Percentiles rank a stretch among this genome's conserved stretches.
Conservation (phyloP, 2,888 invertebrate species). For the Dasypolia templi region DNA sequence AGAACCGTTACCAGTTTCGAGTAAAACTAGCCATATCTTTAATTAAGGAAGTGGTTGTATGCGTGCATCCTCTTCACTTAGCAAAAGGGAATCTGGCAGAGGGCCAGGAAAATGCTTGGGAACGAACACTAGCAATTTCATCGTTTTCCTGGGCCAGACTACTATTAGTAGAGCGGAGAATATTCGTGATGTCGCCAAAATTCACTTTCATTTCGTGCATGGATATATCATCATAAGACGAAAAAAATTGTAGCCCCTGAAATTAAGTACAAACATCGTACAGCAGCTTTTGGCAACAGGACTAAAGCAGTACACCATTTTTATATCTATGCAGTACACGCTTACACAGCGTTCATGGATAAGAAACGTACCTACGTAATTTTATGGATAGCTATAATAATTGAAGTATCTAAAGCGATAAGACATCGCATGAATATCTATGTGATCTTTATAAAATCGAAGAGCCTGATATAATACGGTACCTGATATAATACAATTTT, state of each 20-base stretch:
- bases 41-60: constrained; percentile 38
- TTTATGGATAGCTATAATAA: constrained; percentile 37
- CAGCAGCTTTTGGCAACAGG: constrained; percentile 15
- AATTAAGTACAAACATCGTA: not conserved
- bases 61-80: constrained; percentile 44
- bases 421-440: constrained; percentile 13
- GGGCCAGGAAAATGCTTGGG: constrained; percentile 29
- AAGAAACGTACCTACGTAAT: constrained; percentile 11
- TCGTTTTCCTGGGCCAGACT: constrained; percentile 8
- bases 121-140: constrained; percentile 19
- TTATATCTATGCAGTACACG: too few species aligned
- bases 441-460: constrained; percentile 16
- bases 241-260: not conserved
- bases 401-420: constrained; percentile 22
- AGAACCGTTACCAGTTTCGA: constrained; percentile 30
- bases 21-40: constrained; percentile 35
- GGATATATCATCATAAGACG: not conserved
- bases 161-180: not conserved
- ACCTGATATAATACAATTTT: constrained; percentile 38
- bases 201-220: not conserved
- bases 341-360: not conserved
- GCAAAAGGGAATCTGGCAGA: constrained; percentile 33
- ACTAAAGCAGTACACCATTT: not conserved
- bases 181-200: constrained; percentile 2
- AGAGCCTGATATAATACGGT: constrained; percentile 38